Evolutionary conservation across 2,113 vertebrate species (phyloP).

Genomic region (Corythornis vintsioides): DNA sequence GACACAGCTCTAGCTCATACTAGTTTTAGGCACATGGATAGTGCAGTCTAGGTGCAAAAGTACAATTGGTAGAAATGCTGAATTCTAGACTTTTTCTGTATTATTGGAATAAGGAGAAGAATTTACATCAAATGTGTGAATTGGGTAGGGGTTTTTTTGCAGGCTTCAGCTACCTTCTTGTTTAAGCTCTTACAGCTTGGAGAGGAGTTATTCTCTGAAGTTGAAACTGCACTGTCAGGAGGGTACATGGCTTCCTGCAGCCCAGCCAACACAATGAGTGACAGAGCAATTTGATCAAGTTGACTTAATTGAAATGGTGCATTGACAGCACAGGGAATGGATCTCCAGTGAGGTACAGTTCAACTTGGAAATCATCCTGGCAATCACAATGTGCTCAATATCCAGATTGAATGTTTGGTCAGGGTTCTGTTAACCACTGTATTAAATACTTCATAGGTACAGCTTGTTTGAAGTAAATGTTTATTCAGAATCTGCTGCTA

Average conservation of each 20-base stretch:
- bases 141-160: neutral
- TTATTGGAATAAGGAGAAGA: neutral
- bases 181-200: neutral
- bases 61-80: neutral
- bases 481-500: neutral
- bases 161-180: neutral
- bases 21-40: fast-evolving
- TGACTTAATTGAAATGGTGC: neutral
- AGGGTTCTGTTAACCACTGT: neutral
- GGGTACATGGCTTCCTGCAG: neutral
- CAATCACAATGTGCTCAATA: neutral
- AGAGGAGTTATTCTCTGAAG: neutral
- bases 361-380: neutral
- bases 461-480: neutral
- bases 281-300: neutral
- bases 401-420: neutral
- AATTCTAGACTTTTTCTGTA: neutral
- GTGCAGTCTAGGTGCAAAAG: fast-evolving
- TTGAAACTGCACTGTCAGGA: neutral
- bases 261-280: neutral
- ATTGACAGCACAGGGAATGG: neutral
- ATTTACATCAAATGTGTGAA: neutral
- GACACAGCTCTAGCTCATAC: neutral
- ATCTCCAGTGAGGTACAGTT: neutral
- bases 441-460: neutral